Evolutionary conservation across 2,113 vertebrate species (phyloP).

Genomic region (Forbesichthys agassizii): DNA sequence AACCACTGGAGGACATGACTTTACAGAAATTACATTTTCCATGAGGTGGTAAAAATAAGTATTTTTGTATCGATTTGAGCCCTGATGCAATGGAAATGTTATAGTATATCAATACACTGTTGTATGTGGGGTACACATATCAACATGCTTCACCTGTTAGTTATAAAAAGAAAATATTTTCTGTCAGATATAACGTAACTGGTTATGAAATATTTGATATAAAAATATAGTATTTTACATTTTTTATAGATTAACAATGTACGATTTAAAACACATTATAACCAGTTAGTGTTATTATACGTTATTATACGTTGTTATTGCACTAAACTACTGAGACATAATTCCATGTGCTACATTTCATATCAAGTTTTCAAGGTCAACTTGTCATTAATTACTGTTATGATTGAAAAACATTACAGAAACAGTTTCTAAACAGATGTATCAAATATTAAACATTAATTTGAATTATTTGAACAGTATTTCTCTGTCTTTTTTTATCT

Average conservation of each 20-base stretch:
- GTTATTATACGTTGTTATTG: no score
- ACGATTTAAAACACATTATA: no score
- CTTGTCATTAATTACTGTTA: no score
- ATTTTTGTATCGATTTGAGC: conserved; percentile 54
- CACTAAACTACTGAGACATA: no score
- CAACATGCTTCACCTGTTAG: conserved; percentile 35
- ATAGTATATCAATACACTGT: conserved; percentile 44
- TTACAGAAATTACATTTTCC: conserved; percentile 28
- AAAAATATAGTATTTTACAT: no score
- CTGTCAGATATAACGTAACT: conserved; percentile 56
- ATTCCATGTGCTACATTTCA: no score
- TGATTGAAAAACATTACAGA: no score
- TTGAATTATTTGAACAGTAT: not conserved
- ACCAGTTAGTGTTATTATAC: no score
- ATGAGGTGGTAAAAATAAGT: conserved; percentile 19
- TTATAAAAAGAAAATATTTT: conserved; percentile 42
- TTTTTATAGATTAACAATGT: no score
- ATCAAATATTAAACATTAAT: not conserved
- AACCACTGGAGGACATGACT: conserved; percentile 46
- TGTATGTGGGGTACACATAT: conserved; percentile 17
- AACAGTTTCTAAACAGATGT: no score
- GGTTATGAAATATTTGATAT: not conserved
- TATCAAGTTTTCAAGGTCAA: no score
- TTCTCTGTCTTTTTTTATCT: conserved; percentile 10
- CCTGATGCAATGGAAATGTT: conserved; percentile 44